Base-by-base conservation (phyloP, 30 jellyfish, hydroid and myxozoan genomes). In the Aurelia coerulea region DNA sequence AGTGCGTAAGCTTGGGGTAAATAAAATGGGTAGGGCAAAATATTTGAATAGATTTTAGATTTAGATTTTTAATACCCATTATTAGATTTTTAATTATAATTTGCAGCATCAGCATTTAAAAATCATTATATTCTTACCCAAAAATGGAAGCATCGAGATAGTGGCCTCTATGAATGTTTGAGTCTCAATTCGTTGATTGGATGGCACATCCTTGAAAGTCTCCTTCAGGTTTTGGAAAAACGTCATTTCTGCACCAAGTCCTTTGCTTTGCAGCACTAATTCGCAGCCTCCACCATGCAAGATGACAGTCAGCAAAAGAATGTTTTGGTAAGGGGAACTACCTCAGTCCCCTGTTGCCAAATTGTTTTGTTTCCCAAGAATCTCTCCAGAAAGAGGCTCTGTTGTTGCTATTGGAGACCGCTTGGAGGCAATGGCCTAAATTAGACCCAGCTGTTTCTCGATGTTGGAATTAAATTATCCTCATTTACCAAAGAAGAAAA, bases 151-250 rank as follows among this genome's bases (percentile, higher is more conserved):
- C 67, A 86, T 80, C 49, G 92, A 95, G n/a, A 84, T 73, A 70
- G 94, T 68, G 2, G 98, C 98, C 64, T 92, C 92, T 46, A 92
- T 39, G 52, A 92, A 92, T 5, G 90, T 50, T 14, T 85, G 54
- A 10, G 98, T 92, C 5, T 31, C 82, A 31, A 92, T 92, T 58
- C 86, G 79, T 33, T 88, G 94, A 86, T 92, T 92, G 71, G 75
- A 94, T n/a, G 96, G 97, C 9, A 92, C 73, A 29, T 82, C 91
- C 15, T 52, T 51, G 65, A 82, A 82, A 69, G 85, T 69, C 72
- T 69, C 80, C 74, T 82, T 54, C 72, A 82, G 46, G 64, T 37
- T 69, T 29, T 84, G 79, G 62, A 82, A 82, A 65, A 82, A 82
- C 33, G 91, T 15, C 91, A 82, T 82, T 17, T 8, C 51, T 60